A percentile compares a stretch with the other conserved stretches of the same genome.
Conservation (phyloP, 2,797 vertebrate species). For the Pitangus sulphuratus region DNA sequence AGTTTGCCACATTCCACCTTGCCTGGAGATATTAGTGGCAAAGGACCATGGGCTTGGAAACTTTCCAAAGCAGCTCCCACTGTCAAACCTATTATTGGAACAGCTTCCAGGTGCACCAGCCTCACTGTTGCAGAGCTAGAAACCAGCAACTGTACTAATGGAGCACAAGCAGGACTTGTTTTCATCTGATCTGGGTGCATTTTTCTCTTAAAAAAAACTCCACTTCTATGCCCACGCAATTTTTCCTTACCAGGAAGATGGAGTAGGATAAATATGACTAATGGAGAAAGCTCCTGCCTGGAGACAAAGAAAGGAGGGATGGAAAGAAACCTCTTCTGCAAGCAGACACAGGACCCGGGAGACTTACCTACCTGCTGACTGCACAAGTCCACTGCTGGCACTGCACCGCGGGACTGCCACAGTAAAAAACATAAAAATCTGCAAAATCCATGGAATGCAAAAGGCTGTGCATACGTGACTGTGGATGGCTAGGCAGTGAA, state of each 20-base stretch:
- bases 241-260: not conserved
- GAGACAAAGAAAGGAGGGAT: not conserved
- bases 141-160: not conserved
- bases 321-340: not conserved
- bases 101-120: not conserved
- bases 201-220: not conserved
- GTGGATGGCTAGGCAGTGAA: not conserved
- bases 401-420: not conserved
- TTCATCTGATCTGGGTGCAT: not conserved
- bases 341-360: not conserved
- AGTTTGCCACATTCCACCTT: not conserved
- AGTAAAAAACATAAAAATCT: not conserved
- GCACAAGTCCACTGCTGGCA: not conserved
- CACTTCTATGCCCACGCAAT: not conserved
- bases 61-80: not conserved
- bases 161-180: not conserved
- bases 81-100: not conserved
- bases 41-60: not conserved
- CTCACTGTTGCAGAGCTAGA: not conserved
- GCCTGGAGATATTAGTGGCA: not conserved
- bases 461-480: not conserved
- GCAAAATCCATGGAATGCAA: not conserved
- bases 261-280: not conserved
- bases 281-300: not conserved
- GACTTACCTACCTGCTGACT: not conserved